Base-by-base conservation (phyloP, 2,113 vertebrate species). In the Odobenus rosmarus region DNA sequence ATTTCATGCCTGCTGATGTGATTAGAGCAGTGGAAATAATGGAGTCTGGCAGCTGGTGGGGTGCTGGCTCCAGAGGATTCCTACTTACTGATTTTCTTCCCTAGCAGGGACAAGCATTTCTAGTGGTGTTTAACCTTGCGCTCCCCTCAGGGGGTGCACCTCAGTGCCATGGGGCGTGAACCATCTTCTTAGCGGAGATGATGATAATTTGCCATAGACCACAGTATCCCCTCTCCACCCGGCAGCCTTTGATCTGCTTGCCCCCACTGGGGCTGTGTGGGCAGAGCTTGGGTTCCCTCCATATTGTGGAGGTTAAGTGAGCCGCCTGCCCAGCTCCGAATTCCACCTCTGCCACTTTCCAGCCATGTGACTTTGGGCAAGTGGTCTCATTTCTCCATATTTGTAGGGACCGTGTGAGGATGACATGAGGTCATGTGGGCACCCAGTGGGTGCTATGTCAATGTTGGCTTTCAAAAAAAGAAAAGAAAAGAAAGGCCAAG, bases 1-100 rank as follows among this genome's bases (percentile, higher is more conserved):
- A 96, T 97, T 98, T 97, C 92, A 84, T 69, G 84, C 33, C 90
- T 64, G 61, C 81, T 81, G 74, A 67, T 4, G 13, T 67, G 95
- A 87, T 81, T 46, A 39, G 84, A 61, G 81, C 42, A 57, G 88
- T 46, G 72, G 82, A 92, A 88, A 77, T 77, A 71, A 95, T 53
- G 59, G 57, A 88, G 59, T 16, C 86, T 80, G 92, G 31, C 28
- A 57, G 91, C 86, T 86, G 33, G 82, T 46, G 49, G 67, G 21
- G 71, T 42, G 24, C 64, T 18, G 51, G 61, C 82, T 67, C 69
- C 5, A 46, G 88, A 83, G 95, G 76, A 77, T 46, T 97, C 5
- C 0, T 10, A 14, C 69, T 15, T 74, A 24, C 55, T 19, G 67
- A 11, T 24, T 61, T 49, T n/a, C 21, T 11, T 12, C 72, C 53